These are phyloP conservation scores for Sesamia inferens DNA, from an alignment of 2,888 invertebrate species.

Conservation along the genomic window DNA sequence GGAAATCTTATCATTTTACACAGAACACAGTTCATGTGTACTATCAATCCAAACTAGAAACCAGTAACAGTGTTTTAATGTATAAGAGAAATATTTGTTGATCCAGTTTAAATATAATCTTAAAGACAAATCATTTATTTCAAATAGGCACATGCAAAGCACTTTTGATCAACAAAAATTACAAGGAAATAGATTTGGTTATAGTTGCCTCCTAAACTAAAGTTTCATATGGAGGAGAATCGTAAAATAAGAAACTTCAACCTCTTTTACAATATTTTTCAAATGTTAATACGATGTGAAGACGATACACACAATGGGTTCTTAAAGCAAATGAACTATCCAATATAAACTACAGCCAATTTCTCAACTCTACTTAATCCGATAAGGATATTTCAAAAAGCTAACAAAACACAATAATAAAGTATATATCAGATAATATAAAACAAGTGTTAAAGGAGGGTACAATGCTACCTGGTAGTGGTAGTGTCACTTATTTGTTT, in stretches of 20 bases:
- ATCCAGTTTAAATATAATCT: neutral
- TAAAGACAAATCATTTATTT: neutral
- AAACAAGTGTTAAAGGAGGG: conserved; percentile 84
- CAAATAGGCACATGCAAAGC: neutral
- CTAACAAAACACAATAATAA: conserved; percentile 59
- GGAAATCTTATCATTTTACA: conserved; percentile 21
- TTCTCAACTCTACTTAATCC: conserved; percentile 34
- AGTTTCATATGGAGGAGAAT: neutral
- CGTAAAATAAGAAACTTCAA: neutral
- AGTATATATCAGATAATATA: conserved; percentile 87
- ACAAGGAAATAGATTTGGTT: neutral
- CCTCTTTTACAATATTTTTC: neutral
- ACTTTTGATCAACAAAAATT: too few relatives aligned
- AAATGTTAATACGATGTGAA: neutral
- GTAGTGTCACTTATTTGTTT: conserved; percentile 88
- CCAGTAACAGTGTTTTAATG: neutral
- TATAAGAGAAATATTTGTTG: neutral
- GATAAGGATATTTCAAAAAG: conserved; percentile 30
- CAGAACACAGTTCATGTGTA: conserved; percentile 1
- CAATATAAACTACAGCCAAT: conserved; percentile 17
- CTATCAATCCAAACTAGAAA: neutral
- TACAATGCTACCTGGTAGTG: conserved; percentile 86
- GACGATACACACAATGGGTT: neutral
- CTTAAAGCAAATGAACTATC: neutral
- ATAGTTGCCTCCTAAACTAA: neutral